A percentile compares a stretch with the other conserved stretches of the same genome.
phyloP scores from a whole-genome alignment of 2,113 vertebrate species.

The Pollimyrus isidori region DNA sequence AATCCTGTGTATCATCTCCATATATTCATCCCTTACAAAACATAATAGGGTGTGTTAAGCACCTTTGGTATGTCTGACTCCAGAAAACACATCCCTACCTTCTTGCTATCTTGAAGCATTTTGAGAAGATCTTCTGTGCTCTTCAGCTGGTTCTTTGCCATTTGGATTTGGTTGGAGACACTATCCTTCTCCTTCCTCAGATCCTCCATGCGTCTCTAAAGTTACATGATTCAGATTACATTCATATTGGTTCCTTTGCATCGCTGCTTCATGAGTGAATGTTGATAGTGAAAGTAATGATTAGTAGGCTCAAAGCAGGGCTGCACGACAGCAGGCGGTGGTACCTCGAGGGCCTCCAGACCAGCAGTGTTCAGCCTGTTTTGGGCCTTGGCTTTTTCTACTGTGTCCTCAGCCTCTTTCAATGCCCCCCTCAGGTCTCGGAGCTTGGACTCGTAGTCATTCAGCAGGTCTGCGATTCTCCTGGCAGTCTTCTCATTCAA shows the following conservation, averaged over 20 bases:
- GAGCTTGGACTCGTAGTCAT: constrained; percentile 69
- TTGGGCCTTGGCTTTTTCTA: constrained; percentile 69
- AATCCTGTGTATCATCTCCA: neutral
- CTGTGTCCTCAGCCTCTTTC: constrained; percentile 53
- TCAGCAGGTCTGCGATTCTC: constrained; percentile 60
- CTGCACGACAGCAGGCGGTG: neutral
- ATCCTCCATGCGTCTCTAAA: constrained; percentile 65
- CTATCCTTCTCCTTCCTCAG: constrained; percentile 57
- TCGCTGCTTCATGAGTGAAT: neutral
- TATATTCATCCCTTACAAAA: neutral
- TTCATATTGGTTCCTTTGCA: neutral
- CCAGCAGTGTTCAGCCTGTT: constrained; percentile 66
- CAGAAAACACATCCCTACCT: constrained; percentile 52
- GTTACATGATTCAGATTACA: neutral
- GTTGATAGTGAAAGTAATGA: neutral
- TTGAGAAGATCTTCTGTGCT: constrained; percentile 58
- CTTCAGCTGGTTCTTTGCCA: constrained; percentile 63
- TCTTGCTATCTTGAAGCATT: constrained; percentile 67
- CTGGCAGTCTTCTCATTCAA: constrained; percentile 61
- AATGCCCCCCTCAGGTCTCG: constrained; percentile 66
- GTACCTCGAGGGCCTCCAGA: constrained; percentile 72
- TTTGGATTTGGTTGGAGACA: constrained; percentile 55
- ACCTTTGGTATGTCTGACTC: neutral
- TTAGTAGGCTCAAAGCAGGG: neutral
- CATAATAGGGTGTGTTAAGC: too few relatives aligned